Conservation (phyloP, 2,888 invertebrate species). For the Pelosia muscerda region DNA sequence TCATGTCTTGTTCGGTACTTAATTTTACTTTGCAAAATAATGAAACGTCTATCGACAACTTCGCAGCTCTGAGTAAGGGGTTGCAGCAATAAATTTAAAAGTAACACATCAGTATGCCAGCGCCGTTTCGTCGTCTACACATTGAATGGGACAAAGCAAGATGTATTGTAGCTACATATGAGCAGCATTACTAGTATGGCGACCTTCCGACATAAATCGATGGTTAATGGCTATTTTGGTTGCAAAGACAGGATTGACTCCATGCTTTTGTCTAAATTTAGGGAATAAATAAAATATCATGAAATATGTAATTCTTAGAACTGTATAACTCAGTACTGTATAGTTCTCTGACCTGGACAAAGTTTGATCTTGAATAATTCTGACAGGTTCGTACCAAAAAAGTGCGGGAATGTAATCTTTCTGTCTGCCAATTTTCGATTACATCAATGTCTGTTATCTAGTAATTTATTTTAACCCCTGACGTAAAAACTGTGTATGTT, state of each 20-base stretch:
- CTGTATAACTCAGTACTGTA: not conserved
- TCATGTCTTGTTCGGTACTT: not conserved
- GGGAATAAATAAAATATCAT: not conserved
- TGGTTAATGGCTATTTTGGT: slow-evolving; percentile 41
- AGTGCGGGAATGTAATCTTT: not conserved
- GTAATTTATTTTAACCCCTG: too few species aligned
- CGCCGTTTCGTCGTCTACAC: slow-evolving; percentile 72
- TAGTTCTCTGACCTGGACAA: not conserved
- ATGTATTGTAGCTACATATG: slow-evolving; percentile 76
- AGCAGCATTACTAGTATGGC: slow-evolving; percentile 56
- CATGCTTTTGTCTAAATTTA: slow-evolving; percentile 16
- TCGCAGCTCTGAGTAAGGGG: slow-evolving; percentile 56
- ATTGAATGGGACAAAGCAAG: slow-evolving; percentile 80
- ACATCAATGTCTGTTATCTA: not conserved
- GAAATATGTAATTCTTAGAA: not conserved
- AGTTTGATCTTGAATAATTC: not conserved
- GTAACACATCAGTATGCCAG: slow-evolving; percentile 83
- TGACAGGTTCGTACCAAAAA: not conserved
- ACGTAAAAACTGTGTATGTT: too few species aligned
- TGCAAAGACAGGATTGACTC: slow-evolving; percentile 19
- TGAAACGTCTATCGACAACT: slow-evolving; percentile 41
- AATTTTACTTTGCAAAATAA: not conserved
- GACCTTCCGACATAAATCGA: slow-evolving; percentile 53
- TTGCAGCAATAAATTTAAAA: slow-evolving; percentile 81
- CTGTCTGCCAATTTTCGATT: not conserved